Evolutionary conservation across 2,888 invertebrate species (phyloP).

Genomic region (Orthosia incerta): DNA sequence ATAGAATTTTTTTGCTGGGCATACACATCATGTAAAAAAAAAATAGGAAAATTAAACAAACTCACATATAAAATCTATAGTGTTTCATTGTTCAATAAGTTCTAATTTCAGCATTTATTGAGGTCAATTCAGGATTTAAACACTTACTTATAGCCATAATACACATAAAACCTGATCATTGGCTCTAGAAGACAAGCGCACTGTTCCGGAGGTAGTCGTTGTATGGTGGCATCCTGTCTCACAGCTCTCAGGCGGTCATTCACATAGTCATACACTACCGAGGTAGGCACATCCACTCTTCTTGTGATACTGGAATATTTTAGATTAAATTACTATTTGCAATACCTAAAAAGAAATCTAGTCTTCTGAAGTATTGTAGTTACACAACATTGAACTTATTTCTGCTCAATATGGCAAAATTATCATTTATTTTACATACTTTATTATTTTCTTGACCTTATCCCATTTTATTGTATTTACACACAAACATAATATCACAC

Average conservation of each 20-base stretch:
- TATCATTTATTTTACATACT: no score
- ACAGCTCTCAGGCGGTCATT: slow-evolving; percentile 94
- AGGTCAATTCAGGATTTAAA: not conserved
- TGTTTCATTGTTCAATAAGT: not conserved
- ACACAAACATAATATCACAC: no score
- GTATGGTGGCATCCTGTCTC: slow-evolving; percentile 95
- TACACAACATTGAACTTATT: no score
- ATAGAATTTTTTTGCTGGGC: no score
- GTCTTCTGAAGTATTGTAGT: not conserved
- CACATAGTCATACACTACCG: slow-evolving; percentile 93
- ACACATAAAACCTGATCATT: slow-evolving; percentile 94
- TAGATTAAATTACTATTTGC: not conserved
- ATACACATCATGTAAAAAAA: no score
- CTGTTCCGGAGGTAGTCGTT: slow-evolving; percentile 90
- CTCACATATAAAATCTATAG: not conserved
- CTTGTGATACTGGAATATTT: slow-evolving; percentile 76
- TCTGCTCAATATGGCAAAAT: no score
- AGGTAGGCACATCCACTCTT: slow-evolving; percentile 77
- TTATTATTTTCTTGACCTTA: no score
- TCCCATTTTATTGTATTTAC: no score
- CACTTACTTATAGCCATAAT: slow-evolving; percentile 93
- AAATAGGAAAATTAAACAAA: no score
- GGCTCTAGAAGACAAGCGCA: slow-evolving; percentile 93
- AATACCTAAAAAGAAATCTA: not conserved
- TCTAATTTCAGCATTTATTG: not conserved